Evolutionary conservation across 2,113 vertebrate genomes (phyloP).

Genomic region (Oxyura jamaicensis): DNA sequence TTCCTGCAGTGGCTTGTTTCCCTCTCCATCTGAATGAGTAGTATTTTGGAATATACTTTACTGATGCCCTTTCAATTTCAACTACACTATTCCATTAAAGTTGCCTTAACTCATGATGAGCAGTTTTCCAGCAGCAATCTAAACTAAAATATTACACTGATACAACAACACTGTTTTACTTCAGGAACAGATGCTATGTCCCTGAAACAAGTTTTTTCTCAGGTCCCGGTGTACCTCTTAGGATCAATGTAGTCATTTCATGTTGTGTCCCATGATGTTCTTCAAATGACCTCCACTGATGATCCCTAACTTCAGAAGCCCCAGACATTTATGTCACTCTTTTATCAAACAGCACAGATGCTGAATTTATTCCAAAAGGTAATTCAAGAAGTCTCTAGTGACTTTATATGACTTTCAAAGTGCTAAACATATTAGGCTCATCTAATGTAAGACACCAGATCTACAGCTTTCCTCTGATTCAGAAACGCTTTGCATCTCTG

Average conservation of each 20-base stretch:
- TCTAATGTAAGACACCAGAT: conserved; percentile 20
- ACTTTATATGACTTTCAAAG: conserved; percentile 33
- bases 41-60: not conserved
- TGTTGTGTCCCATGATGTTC: not conserved
- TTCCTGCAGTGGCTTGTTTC: not conserved
- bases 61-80: not conserved
- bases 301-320: not conserved
- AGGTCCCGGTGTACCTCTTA: not conserved
- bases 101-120: not conserved
- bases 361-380: conserved; percentile 33
- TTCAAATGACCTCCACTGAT: not conserved
- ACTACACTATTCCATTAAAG: not conserved
- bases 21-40: not conserved
- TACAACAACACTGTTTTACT: not conserved
- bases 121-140: not conserved
- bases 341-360: conserved; percentile 8
- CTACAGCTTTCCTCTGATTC: conserved; percentile 39
- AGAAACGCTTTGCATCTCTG: conserved; percentile 41
- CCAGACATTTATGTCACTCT: not conserved
- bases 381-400: conserved; percentile 6
- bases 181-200: not conserved
- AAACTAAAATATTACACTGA: not conserved
- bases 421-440: conserved; percentile 23
- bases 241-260: not conserved
- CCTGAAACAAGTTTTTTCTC: not conserved